Percentiles rank a stretch among this genome's conserved stretches.
Conservation (phyloP, 2,113 vertebrate genomes). For the Lophotis ruficrista region DNA sequence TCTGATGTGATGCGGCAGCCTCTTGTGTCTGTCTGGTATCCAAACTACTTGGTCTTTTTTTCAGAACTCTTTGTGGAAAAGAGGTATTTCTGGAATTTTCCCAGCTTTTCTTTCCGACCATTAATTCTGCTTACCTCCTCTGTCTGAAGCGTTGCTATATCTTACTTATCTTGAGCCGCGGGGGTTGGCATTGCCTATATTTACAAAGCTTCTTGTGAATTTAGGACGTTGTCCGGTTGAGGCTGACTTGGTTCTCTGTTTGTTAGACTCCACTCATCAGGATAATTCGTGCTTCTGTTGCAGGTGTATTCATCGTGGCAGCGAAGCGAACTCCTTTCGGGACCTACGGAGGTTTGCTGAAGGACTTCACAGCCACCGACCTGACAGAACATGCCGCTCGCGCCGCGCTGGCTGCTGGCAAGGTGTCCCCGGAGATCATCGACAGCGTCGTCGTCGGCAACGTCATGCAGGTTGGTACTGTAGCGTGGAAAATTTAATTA, state of each 20-base stretch:
- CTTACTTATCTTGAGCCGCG: accelerated
- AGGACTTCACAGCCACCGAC: conserved; percentile 89
- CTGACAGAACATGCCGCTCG: conserved; percentile 86
- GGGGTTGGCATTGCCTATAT: accelerated
- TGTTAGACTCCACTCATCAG: background rate
- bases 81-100: background rate
- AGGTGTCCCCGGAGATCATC: conserved; percentile 84
- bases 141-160: background rate
- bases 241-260: too few relatives aligned
- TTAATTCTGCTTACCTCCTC: background rate
- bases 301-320: conserved; percentile 93
- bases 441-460: conserved; percentile 92
- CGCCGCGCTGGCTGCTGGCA: conserved; percentile 86
- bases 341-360: conserved; percentile 87
- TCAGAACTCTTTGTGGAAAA: background rate
- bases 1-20: background rate
- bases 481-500: background rate
- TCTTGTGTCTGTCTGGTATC: background rate
- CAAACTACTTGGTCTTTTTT: background rate
- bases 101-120: background rate
- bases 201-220: accelerated
- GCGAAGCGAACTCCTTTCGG: conserved; percentile 96
- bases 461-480: conserved; percentile 86
- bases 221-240: accelerated
- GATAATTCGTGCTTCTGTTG: background rate